Percentiles rank a stretch among this genome's conserved stretches.
phyloP scores from a whole-genome alignment of 2,888 invertebrate genomes.

The Tromatobia lineatoria region DNA sequence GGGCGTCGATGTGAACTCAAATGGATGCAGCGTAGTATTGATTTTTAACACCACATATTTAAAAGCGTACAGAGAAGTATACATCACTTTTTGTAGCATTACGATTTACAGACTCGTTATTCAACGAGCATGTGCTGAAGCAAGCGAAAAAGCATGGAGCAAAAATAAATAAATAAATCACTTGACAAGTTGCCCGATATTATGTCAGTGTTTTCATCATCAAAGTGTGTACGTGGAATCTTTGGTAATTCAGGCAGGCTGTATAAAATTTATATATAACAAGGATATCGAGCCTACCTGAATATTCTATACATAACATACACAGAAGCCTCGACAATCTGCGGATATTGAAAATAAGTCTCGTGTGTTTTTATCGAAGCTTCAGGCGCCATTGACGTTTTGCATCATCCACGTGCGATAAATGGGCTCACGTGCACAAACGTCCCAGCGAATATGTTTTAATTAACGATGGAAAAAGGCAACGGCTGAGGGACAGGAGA shows the following conservation, averaged over 20 bases:
- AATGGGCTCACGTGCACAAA: constrained; percentile 54
- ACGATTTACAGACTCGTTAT: background rate
- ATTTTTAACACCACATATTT: no score
- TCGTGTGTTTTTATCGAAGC: constrained; percentile 56
- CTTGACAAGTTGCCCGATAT: background rate
- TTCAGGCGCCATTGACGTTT: constrained; percentile 52
- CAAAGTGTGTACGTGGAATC: constrained; percentile 27
- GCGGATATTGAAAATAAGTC: constrained; percentile 41
- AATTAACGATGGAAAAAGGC: constrained; percentile 64
- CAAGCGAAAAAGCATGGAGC: background rate
- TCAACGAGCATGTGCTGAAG: background rate
- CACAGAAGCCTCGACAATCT: background rate
- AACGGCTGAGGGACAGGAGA: background rate
- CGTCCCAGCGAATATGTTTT: constrained; percentile 64
- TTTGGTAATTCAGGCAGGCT: constrained; percentile 26
- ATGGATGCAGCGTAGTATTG: no score
- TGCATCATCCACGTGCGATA: constrained; percentile 54
- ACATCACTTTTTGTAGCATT: no score
- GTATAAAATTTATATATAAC: constrained; percentile 7
- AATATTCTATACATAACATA: constrained; percentile 29
- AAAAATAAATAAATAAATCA: background rate
- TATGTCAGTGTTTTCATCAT: background rate
- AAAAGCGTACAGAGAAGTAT: no score
- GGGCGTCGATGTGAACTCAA: no score
- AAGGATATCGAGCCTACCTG: constrained; percentile 1